Evolutionary conservation across 2,888 invertebrate genomes (phyloP).

Genomic region (Ochropleura leucogaster): DNA sequence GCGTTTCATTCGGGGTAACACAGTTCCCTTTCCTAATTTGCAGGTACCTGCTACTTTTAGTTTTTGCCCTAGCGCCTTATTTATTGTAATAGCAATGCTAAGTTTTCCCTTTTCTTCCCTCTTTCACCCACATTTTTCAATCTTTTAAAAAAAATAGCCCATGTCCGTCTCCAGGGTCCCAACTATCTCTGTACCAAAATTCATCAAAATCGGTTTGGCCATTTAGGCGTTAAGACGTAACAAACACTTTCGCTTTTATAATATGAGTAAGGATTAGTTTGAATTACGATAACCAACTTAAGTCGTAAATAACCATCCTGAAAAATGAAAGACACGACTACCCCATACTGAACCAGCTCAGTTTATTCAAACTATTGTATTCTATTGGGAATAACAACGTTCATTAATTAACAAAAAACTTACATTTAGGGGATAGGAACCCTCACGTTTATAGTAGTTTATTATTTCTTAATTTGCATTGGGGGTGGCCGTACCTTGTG

Average conservation of each 20-base stretch:
- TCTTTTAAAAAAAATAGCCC: no score
- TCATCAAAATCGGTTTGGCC: background rate
- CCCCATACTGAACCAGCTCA: background rate
- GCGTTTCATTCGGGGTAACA: no score
- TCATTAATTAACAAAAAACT: slow-evolving; percentile 10
- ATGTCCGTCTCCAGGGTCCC: no score
- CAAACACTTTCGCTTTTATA: background rate
- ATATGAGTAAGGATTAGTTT: background rate
- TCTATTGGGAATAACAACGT: slow-evolving; percentile 5
- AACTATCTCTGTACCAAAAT: background rate
- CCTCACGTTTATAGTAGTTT: slow-evolving; percentile 26
- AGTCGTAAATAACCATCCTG: background rate
- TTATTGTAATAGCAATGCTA: no score
- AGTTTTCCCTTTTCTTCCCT: no score
- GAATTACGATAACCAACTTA: background rate
- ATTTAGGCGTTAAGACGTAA: background rate
- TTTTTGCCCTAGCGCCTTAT: no score
- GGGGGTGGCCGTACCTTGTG: slow-evolving; percentile 36
- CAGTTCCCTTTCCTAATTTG: no score
- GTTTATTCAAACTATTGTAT: background rate
- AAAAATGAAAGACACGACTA: background rate
- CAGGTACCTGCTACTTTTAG: no score
- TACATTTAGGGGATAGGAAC: slow-evolving; percentile 15
- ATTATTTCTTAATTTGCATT: slow-evolving; percentile 38
- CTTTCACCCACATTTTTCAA: no score